Evolutionary conservation across 2,113 vertebrate species (phyloP), one percentile per base, ranked within the genome.

Genomic region (Chloropsis hardwickii): DNA sequence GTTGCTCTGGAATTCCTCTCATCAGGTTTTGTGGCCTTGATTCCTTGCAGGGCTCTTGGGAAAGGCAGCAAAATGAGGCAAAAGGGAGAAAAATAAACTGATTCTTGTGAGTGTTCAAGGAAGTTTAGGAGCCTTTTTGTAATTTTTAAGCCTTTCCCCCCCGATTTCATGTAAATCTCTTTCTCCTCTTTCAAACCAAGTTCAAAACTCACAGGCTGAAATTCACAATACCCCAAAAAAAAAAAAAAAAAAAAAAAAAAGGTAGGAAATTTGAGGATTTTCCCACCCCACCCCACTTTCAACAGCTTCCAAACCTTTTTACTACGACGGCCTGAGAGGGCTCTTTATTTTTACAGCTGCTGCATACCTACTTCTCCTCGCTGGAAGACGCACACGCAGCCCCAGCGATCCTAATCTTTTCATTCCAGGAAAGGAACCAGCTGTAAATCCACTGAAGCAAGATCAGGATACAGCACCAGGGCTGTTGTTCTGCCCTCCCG

Each of bases 351-450:
- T 97, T 78, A 94, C 96, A 97, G 96, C 96, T 97, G 96, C 94
- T 86, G 91, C 96, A 96, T 97, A 92, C 96, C 95, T 95, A 92
- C 72, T 92, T 96, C 96, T 95, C 91, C 94, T 96, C 57, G 28
- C 95, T 96, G 94, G 96, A 97, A 95, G 96, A 95, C 80, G 14
- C 83, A 94, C 96, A 96, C 40, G 17, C 94, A 94, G 96, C 94
- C 48, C 95, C 86, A 96, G 92, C 3, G 92, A 96, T 97, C 85
- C 88, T 96, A 95, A 96, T 97, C 95, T 97, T 74, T 92, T 94
- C 89, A 92, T 97, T 97, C 96, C 96, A 97, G 95, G 95, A 97
- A 97, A 95, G 86, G 95, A 97, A 95, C 95, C 95, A 96, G 96
- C 96, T 97, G 95, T 96, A 97, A 97, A 97, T 92, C 88, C 89